These are phyloP conservation scores for Todiramphus saurophagus DNA, from an alignment of 2,113 vertebrate genomes.

Conservation along the genomic window DNA sequence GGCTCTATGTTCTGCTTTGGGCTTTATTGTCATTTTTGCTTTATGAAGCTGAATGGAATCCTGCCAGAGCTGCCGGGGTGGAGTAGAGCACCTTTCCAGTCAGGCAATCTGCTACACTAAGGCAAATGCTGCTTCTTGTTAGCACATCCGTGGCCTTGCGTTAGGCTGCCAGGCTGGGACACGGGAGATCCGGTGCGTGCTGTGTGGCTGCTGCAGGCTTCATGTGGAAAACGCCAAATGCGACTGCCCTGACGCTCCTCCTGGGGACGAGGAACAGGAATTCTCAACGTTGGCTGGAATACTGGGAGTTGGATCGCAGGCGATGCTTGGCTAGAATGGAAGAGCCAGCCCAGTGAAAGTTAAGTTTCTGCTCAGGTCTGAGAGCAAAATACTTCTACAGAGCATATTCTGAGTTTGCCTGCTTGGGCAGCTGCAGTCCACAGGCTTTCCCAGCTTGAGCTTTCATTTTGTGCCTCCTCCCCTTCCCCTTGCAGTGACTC, in stretches of 20 bases:
- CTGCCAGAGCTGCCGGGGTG: not conserved
- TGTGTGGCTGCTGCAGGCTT: not conserved
- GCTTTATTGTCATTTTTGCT: conserved; percentile 33
- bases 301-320: not conserved
- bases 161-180: not conserved
- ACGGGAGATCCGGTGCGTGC: not conserved
- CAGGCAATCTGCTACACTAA: not conserved
- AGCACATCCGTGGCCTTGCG: not conserved
- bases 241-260: not conserved
- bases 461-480: not conserved
- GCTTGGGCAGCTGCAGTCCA: not conserved
- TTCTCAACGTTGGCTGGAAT: not conserved
- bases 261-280: not conserved
- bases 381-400: not conserved
- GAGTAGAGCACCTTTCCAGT: not conserved
- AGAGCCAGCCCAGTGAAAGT: not conserved
- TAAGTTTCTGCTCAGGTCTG: not conserved
- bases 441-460: not conserved
- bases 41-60: not conserved
- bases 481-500: not conserved
- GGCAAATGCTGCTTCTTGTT: not conserved
- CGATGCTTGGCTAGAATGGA: not conserved
- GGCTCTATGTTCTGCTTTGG: not conserved
- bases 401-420: not conserved
- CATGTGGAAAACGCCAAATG: not conserved